Evolutionary conservation across 2,797 vertebrate genomes (phyloP).

Genomic region (Thamnophis elegans): DNA sequence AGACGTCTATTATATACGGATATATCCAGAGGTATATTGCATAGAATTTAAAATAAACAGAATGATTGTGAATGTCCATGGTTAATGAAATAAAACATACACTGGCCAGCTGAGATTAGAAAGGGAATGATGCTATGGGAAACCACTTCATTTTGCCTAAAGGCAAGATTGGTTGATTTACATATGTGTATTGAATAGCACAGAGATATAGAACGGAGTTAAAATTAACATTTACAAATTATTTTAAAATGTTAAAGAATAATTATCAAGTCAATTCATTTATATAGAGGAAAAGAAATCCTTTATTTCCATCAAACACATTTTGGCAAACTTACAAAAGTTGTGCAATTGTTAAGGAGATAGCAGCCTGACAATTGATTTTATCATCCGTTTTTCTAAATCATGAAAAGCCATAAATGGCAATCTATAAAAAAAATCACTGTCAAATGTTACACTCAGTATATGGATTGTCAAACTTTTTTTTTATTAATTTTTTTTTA

Average conservation of each 20-base stretch:
- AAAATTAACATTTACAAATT: background rate
- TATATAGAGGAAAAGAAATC: no score
- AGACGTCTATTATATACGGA: slow-evolving; percentile 1
- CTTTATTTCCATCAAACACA: no score
- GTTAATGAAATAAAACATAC: slow-evolving; percentile 17
- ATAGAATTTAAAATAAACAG: slow-evolving; percentile 26
- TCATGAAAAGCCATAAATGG: no score
- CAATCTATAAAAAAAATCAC: no score
- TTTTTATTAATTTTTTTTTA: no score
- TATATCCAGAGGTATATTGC: slow-evolving; percentile 14
- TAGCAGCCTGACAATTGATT: no score
- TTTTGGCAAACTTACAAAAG: no score
- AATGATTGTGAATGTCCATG: slow-evolving; percentile 13
- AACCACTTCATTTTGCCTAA: slow-evolving; percentile 24
- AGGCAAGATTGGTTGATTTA: background rate
- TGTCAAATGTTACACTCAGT: no score
- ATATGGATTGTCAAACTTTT: no score
- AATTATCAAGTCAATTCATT: background rate
- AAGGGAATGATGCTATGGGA: slow-evolving; percentile 12
- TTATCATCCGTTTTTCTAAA: no score
- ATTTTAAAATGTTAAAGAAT: background rate
- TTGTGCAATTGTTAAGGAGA: no score
- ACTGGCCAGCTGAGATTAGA: slow-evolving; percentile 9
- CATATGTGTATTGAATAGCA: background rate
- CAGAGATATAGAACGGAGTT: background rate